Conservation (phyloP, 2,113 vertebrate species). For the Capricornis sumatraensis region DNA sequence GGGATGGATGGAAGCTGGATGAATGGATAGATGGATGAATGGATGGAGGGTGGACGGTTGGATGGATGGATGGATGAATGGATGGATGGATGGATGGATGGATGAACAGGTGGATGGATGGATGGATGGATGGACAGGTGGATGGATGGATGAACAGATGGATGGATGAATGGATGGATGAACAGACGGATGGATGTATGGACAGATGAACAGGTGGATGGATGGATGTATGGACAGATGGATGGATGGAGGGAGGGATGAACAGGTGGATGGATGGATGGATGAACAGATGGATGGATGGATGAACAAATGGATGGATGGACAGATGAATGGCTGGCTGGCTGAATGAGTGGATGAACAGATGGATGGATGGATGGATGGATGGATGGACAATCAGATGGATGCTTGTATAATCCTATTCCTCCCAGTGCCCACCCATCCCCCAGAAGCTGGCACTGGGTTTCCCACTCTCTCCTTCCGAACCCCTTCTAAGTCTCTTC, state of each 20-base stretch:
- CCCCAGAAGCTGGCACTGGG: background rate
- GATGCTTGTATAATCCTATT: background rate
- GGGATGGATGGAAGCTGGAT: background rate
- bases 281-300: too few species aligned
- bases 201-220: fast-evolving
- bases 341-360: too few species aligned
- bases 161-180: too few species aligned
- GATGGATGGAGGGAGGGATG: fast-evolving
- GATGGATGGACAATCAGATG: background rate
- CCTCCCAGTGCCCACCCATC: background rate
- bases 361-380: too few species aligned
- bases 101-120: fast-evolving
- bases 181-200: fast-evolving
- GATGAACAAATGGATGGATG: fast-evolving
- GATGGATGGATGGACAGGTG: fast-evolving
- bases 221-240: fast-evolving
- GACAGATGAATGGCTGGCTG: fast-evolving
- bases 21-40: background rate
- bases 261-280: too few species aligned
- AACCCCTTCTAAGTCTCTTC: background rate
- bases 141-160: fast-evolving
- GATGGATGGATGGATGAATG: too few species aligned
- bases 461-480: background rate
- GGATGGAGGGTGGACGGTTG: background rate
- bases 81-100: too few species aligned